phyloP scores from a whole-genome alignment of 92 coral and sea anemone genomes.

The Blastomussa wellsi region DNA sequence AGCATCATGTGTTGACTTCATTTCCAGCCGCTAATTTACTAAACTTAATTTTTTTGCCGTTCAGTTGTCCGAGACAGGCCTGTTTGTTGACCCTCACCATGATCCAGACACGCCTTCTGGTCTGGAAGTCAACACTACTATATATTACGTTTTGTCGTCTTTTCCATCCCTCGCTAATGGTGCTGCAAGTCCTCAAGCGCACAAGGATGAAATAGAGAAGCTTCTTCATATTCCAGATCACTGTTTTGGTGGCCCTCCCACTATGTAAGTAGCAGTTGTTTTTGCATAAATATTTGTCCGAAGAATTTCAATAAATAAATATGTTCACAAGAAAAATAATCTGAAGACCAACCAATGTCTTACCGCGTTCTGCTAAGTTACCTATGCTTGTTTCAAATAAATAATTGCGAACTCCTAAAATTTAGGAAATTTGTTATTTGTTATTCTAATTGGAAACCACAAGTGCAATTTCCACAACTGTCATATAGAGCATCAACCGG shows the following conservation, averaged over 20 bases:
- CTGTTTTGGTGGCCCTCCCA: conserved; percentile 99
- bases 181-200: conserved; percentile 50
- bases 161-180: conserved; percentile 72
- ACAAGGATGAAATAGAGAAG: conserved; percentile 65
- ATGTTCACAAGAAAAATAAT: too few species aligned
- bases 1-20: too few species aligned
- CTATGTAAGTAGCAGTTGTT: conserved; percentile 70
- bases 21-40: too few species aligned
- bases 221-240: conserved; percentile 87
- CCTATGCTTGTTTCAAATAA: too few species aligned
- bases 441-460: too few species aligned
- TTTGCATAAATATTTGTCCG: not conserved
- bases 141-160: conserved; percentile 86
- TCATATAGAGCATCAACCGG: too few species aligned
- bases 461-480: too few species aligned
- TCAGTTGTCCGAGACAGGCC: conserved; percentile 92
- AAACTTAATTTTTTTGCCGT: too few species aligned
- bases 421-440: too few species aligned
- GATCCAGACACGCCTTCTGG: conserved; percentile 99
- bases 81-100: conserved; percentile 85
- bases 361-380: too few species aligned
- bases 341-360: not conserved
- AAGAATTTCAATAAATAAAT: too few species aligned
- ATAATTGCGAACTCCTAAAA: too few species aligned
- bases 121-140: conserved; percentile 87